phyloP scores from a whole-genome alignment of 2,888 invertebrate genomes.

The Diachrysia chrysitis region DNA sequence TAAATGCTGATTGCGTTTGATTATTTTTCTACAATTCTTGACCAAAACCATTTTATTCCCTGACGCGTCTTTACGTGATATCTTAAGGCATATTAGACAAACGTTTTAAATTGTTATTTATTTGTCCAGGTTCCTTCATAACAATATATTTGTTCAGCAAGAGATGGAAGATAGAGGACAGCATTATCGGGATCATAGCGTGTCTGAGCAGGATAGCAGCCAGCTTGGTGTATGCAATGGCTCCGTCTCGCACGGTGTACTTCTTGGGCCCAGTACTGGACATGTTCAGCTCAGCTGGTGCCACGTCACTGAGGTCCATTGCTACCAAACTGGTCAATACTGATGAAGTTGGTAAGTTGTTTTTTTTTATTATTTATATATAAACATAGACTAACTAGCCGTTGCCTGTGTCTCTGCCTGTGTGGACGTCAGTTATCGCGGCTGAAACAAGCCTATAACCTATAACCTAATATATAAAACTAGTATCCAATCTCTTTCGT shows the following conservation, averaged over 20 bases:
- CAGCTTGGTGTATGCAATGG: slow-evolving; percentile 85
- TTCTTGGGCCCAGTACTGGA: slow-evolving; percentile 88
- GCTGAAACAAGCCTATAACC: too few relatives aligned
- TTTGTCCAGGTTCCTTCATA: slow-evolving; percentile 83
- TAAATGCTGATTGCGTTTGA: too few relatives aligned
- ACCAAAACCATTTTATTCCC: too few relatives aligned
- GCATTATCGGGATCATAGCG: slow-evolving; percentile 85
- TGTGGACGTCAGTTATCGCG: too few relatives aligned
- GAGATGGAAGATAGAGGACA: slow-evolving; percentile 86
- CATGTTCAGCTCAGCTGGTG: slow-evolving; percentile 88
- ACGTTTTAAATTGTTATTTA: slow-evolving; percentile 39
- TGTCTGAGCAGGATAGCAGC: slow-evolving; percentile 87
- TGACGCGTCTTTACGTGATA: too few relatives aligned
- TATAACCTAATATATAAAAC: too few relatives aligned
- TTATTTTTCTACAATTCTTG: background rate
- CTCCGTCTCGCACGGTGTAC: slow-evolving; percentile 81
- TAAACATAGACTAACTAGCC: too few relatives aligned
- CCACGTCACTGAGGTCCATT: slow-evolving; percentile 89
- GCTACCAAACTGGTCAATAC: slow-evolving; percentile 88
- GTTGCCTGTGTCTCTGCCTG: too few relatives aligned
- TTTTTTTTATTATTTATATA: slow-evolving; percentile 7
- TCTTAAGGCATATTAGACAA: too few relatives aligned
- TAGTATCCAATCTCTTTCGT: too few relatives aligned
- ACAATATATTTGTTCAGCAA: slow-evolving; percentile 88
- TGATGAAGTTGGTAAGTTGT: slow-evolving; percentile 87